Evolutionary conservation across 2,113 vertebrate genomes (phyloP), one percentile per base, ranked within the genome.

Genomic region (Petroica traversi): DNA sequence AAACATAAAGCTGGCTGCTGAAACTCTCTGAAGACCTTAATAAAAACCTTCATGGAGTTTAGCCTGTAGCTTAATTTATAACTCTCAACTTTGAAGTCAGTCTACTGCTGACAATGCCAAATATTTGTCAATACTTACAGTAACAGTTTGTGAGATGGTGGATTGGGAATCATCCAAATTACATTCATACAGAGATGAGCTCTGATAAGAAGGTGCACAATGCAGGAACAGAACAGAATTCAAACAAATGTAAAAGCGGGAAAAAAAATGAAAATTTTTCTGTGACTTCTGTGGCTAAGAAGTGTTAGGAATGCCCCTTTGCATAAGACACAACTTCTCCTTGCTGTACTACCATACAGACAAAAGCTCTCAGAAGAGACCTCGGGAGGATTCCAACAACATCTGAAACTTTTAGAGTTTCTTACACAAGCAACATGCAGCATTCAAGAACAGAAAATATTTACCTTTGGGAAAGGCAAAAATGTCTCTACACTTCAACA

Each of bases 401-500:
- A 67, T 36, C 24, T 76, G 51, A 80, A 85, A 55, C 2, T 69
- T 68, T 29, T 1, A 4, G 62, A 73, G 7, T n/a, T 84, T 87
- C 68, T 91, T 74, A 74, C 9, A 58, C 6, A 74, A 67, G 52
- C 31, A 89, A 88, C 26, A 75, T 4, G 4, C 7, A 81, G 46
- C 34, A 87, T 40, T 64, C 34, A 78, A 72, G 79, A 87, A 92
- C n/a, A 93, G 48, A 81, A 92, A 74, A 94, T 78, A 86, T 63
- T 89, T 92, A 66, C 52, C 51, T 86, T 63, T 64, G 23, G 41
- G 58, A 84, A 84, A 59, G 43, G 41, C 24, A 86, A 94, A 77
- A 85, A 86, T 36, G 3, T 36, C 19, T 58, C 38, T 74, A 68
- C 20, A 22, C 66, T 75, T 75, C 13, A 58, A 49, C 31, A 67